phyloP scores from a whole-genome alignment of 2,888 invertebrate species.

The Euspilapteryx auroguttella region DNA sequence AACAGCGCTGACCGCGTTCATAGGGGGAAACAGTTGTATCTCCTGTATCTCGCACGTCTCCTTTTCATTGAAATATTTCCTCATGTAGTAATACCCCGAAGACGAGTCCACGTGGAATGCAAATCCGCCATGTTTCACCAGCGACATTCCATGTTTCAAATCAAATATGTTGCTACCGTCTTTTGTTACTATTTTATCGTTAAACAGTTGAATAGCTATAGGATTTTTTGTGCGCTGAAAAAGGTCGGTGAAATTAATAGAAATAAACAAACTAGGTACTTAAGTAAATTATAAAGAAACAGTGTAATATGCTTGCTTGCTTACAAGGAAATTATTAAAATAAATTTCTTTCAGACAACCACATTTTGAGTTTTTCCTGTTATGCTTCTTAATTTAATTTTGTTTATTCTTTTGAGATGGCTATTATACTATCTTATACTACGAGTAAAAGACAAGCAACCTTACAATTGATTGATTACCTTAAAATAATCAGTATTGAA shows the following conservation, averaged over 20 bases:
- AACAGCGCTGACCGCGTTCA: slow-evolving; percentile 57
- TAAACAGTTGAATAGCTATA: slow-evolving; percentile 58
- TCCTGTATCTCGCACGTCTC: slow-evolving; percentile 70
- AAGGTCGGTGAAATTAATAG: background rate
- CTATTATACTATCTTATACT: too few relatives aligned
- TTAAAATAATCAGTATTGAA: slow-evolving; percentile 67
- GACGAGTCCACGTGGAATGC: slow-evolving; percentile 72
- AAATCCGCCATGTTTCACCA: slow-evolving; percentile 66
- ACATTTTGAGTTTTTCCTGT: too few relatives aligned
- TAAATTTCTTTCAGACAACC: too few relatives aligned
- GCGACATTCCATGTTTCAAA: slow-evolving; percentile 56
- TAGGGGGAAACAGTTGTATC: slow-evolving; percentile 62
- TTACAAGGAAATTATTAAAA: too few relatives aligned
- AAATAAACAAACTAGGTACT: too few relatives aligned
- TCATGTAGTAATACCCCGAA: slow-evolving; percentile 69
- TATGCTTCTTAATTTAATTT: too few relatives aligned
- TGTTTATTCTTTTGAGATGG: too few relatives aligned
- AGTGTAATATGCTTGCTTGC: too few relatives aligned
- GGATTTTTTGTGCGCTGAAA: slow-evolving; percentile 67
- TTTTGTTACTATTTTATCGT: slow-evolving; percentile 50
- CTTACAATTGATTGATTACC: too few relatives aligned
- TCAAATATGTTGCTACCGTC: slow-evolving; percentile 44
- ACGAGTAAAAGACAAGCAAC: too few relatives aligned
- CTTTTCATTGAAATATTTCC: slow-evolving; percentile 63
- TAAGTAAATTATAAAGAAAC: too few relatives aligned